Evolutionary conservation across 92 coral and sea anemone species (phyloP).

Genomic region (Umimayanthus kanabou): DNA sequence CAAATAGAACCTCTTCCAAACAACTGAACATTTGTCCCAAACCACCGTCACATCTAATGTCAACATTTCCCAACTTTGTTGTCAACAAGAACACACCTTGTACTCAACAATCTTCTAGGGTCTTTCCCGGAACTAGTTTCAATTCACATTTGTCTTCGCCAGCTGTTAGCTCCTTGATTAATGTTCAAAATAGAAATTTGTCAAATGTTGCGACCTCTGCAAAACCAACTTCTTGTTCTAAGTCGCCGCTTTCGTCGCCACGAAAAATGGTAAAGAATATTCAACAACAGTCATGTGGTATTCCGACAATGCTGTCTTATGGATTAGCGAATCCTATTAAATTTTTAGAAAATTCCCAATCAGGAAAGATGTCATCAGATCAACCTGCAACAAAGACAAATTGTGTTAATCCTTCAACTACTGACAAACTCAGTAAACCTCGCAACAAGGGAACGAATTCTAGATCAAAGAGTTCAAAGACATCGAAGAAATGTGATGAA

Average conservation of each 20-base stretch:
- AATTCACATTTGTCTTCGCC: neutral
- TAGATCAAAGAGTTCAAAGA: constrained; percentile 19
- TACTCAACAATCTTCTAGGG: constrained; percentile 22
- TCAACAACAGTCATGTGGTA: constrained; percentile 52
- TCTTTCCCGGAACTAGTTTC: neutral
- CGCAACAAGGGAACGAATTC: constrained; percentile 8
- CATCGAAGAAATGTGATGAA: neutral
- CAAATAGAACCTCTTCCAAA: constrained; percentile 7
- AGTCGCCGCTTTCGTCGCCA: constrained; percentile 62
- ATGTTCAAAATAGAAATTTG: neutral
- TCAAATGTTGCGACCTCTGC: constrained; percentile 10
- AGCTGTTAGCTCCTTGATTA: neutral
- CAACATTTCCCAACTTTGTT: constrained; percentile 37
- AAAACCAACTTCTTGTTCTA: constrained; percentile 45
- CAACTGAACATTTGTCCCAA: constrained; percentile 28
- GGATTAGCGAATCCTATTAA: constrained; percentile 14
- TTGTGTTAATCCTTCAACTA: constrained; percentile 4
- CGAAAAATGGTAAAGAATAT: constrained; percentile 60
- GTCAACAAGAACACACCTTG: constrained; percentile 40
- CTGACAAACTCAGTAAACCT: constrained; percentile 9
- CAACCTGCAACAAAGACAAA: constrained; percentile 11
- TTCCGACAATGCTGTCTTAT: constrained; percentile 52
- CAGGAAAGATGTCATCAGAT: neutral
- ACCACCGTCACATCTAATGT: constrained; percentile 9
- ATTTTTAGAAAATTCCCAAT: neutral